These are phyloP conservation scores for Helarctos malayanus DNA, from an alignment of 2,797 vertebrate genomes.

Conservation along the genomic window DNA sequence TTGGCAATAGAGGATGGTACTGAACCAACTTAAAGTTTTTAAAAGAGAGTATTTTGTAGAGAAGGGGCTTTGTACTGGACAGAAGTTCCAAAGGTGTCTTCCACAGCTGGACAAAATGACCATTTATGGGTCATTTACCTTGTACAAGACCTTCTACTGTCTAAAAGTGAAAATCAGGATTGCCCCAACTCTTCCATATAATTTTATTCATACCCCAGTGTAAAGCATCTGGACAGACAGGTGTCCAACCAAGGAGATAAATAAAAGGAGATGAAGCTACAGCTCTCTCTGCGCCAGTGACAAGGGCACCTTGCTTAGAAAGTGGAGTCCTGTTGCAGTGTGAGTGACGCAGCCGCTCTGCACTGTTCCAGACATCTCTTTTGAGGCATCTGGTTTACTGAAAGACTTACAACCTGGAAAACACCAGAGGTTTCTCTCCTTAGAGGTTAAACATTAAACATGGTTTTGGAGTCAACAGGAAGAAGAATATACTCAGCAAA, in stretches of 20 bases:
- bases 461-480: neutral
- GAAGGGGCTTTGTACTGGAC: neutral
- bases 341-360: neutral
- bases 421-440: neutral
- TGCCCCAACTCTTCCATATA: neutral
- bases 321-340: neutral
- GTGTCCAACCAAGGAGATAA: neutral
- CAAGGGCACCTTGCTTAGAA: neutral
- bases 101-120: neutral
- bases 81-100: slow-evolving; percentile 5
- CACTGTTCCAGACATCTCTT: neutral
- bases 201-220: neutral
- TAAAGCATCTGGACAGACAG: neutral
- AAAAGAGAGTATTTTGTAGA: neutral
- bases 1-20: neutral
- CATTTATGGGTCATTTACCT: neutral
- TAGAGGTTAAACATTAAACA: neutral
- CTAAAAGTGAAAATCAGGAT: slow-evolving; percentile 28
- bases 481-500: neutral
- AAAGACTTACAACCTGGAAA: neutral
- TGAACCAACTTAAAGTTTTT: neutral
- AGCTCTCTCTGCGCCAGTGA: neutral
- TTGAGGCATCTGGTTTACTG: neutral
- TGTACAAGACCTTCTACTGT: neutral
- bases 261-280: neutral